Percentiles rank a stretch among this genome's conserved stretches.
These are phyloP conservation scores for Syngnathus scovelli DNA, from an alignment of 2,113 vertebrate genomes.

Conservation along the genomic window DNA sequence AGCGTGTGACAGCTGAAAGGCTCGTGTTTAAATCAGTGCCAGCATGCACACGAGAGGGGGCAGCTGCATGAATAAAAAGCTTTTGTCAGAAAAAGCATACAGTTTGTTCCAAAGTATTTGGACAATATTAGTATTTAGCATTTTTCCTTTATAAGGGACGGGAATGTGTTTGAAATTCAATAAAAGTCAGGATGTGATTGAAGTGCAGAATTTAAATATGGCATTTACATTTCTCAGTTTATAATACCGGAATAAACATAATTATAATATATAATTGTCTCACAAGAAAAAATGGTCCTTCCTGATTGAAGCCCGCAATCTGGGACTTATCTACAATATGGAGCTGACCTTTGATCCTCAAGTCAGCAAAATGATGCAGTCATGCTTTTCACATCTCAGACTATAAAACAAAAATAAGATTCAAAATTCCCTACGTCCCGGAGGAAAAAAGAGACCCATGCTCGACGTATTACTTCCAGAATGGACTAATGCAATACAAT, in stretches of 20 bases:
- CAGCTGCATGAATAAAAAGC: background rate
- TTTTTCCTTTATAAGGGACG: background rate
- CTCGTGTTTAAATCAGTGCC: slow-evolving; percentile 46
- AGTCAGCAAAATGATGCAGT: background rate
- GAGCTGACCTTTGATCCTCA: background rate
- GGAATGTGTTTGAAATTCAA: background rate
- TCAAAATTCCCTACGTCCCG: no score
- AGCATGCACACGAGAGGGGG: slow-evolving; percentile 2
- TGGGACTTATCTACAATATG: background rate
- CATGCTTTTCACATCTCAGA: background rate
- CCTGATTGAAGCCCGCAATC: background rate
- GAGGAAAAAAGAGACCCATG: no score
- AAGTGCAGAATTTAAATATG: background rate
- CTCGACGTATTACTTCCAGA: no score
- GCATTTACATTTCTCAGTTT: background rate
- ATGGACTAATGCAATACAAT: no score
- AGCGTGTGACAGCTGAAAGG: slow-evolving; percentile 27
- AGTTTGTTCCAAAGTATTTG: background rate
- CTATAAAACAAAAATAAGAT: background rate
- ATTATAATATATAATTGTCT: background rate
- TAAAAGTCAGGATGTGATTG: background rate
- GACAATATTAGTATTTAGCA: background rate
- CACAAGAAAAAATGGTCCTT: background rate
- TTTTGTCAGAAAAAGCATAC: background rate
- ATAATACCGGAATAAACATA: background rate